phyloP scores from a whole-genome alignment of 2,113 vertebrate genomes.

The Sinocyclocheilus maitianheensis region DNA sequence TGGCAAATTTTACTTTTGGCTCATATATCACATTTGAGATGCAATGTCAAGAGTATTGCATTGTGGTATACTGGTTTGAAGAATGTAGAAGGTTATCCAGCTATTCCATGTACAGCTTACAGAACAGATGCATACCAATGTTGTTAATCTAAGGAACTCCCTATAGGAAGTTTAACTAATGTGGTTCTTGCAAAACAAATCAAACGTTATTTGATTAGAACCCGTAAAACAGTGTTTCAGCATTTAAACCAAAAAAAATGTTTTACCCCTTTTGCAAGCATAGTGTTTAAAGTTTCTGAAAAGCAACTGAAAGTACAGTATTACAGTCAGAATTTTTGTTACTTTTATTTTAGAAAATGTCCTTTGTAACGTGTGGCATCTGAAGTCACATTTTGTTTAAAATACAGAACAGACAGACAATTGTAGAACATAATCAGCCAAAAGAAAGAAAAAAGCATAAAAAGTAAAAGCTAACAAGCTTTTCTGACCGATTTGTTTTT shows the following conservation, averaged over 20 bases:
- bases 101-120: no score
- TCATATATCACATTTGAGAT: background rate
- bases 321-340: constrained; percentile 91
- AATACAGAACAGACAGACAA: constrained; percentile 83
- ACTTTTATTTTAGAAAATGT: constrained; percentile 88
- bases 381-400: constrained; percentile 83
- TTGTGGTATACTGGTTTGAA: background rate
- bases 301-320: constrained; percentile 73
- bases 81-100: no score
- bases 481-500: constrained; percentile 82
- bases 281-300: background rate
- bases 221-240: no score
- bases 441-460: constrained; percentile 70
- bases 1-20: background rate
- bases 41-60: background rate
- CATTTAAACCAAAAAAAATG: no score
- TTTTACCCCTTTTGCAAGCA: background rate
- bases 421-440: constrained; percentile 75
- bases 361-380: constrained; percentile 82
- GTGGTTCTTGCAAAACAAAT: no score
- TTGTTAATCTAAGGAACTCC: no score
- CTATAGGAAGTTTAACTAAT: no score
- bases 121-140: no score
- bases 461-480: constrained; percentile 78
- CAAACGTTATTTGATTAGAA: no score